Percentiles rank a stretch among this genome's conserved stretches.
Conservation (phyloP, 2,113 vertebrate genomes). For the Cercopithecus mona region DNA sequence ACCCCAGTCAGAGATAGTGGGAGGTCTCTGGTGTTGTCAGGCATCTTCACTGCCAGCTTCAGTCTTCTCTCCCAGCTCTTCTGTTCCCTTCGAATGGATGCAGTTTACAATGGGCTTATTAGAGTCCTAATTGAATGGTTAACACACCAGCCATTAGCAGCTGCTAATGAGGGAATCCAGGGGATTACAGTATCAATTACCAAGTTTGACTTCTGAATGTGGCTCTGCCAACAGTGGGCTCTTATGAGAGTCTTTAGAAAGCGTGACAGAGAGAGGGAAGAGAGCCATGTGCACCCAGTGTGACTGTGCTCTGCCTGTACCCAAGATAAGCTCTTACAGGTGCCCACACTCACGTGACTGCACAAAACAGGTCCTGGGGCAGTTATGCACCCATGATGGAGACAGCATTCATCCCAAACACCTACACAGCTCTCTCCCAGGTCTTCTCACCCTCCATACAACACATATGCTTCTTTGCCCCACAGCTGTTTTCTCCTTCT, state of each 20-base stretch:
- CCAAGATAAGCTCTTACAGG: neutral
- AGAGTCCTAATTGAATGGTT: conserved; percentile 85
- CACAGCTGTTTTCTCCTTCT: neutral
- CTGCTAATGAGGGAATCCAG: conserved; percentile 85
- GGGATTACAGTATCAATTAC: conserved; percentile 83
- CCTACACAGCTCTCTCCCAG: neutral
- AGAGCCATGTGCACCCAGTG: neutral
- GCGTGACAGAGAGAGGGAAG: neutral
- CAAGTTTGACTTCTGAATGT: conserved; percentile 73
- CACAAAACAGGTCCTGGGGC: neutral
- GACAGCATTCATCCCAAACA: neutral
- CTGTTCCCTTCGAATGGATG: conserved; percentile 78
- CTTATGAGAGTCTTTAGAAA: conserved; percentile 72
- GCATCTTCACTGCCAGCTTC: neutral
- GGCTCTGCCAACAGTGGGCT: conserved; percentile 72
- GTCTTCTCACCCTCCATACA: neutral
- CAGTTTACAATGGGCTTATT: conserved; percentile 81
- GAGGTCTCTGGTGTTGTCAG: neutral
- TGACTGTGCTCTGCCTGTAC: neutral
- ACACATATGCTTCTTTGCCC: neutral
- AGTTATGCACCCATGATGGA: neutral
- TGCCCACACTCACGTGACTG: neutral
- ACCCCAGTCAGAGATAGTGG: neutral
- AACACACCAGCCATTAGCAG: conserved; percentile 79
- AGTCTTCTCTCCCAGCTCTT: conserved; percentile 53